Evolutionary conservation across 37 sponge, comb jelly and placozoan genomes (phyloP), one percentile per base, ranked within the genome.

Genomic region (Aplysina aerophoba): DNA sequence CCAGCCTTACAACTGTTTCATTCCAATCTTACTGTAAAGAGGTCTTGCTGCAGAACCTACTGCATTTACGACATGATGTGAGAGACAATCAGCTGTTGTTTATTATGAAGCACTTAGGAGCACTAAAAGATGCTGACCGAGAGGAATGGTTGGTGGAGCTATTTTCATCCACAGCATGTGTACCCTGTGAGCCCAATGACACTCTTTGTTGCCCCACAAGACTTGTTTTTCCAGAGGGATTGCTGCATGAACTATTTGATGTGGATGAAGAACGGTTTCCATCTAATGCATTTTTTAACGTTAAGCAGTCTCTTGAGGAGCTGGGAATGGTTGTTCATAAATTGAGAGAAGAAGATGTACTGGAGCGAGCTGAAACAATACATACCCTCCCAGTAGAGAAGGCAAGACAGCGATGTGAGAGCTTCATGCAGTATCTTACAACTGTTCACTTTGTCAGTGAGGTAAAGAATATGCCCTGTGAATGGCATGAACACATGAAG

Each of bases 191-290:
- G 30, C 27, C 53, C 0, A 58, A n/a, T 57, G 81, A 55, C 38
- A 55, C 25, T 56, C 58, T 87, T 14, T 50, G 14, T 28, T 34
- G 12, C 31, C 85, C 88, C 11, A 8, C 13, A 38, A 59, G 80
- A 16, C 37, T 91, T 8, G 85, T 91, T 62, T 77, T 85, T 59
- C 34, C 75, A 65, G 31, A 20, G 8, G 30, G 83, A 53, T 54
- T 19, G 60, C 62, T 91, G 0, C 77, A 30, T 14, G 14, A 20
- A 20, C 61, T 91, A 6, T 91, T 81, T 81, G 68, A 73, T 71
- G 44, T 58, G 12, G 44, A 24, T 41, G 92, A 91, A 30, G 92
- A 75, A 56, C 59, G 85, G 19, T 91, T 91, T 81, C 92, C 92
- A 15, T 73, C 24, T 4, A 72, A 87, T 0, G 39, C 20, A 25